Evolutionary conservation across 2,888 invertebrate genomes (phyloP), one percentile per base, ranked within the genome.

Genomic region (Biston betularia): DNA sequence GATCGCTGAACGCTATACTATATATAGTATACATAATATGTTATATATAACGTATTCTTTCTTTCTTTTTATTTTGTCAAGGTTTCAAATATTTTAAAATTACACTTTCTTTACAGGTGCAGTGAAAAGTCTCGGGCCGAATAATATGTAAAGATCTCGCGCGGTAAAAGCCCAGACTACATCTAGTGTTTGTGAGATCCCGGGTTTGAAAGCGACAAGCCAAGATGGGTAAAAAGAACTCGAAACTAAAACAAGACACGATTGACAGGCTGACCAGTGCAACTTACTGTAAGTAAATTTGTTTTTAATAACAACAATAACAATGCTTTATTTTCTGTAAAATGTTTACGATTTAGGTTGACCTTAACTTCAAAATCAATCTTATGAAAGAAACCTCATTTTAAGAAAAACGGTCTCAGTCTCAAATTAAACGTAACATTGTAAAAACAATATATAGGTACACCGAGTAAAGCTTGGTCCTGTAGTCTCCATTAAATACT

Each of bases 201-300:
- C 69, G 73, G 71, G 68, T 64, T 68, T 60, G 75, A 54, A 66
- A 62, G 68, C 74, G 54, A 68, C 49, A 68, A 81, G 78, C 78
- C 77, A 95, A 94, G 82, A 98, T 98, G 98, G 98, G 98, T 85
- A 98, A 98, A 95, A 98, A 98, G 94, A 98, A 98, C 88, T 98
- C 98, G 66, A 98, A 98, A 95, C 96, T 98, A 92, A 98, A 98
- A 95, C 97, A 97, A 90, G 98, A 98, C 89, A 98, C 98, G 81
- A 98, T 98, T 88, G 97, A 98, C 91, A 96, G 97, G 79, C 95
- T 98, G 78, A 98, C 98, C 77, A 97, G 96, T 75, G 98, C 97
- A 81, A 98, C 98, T 75, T 98, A 98, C 94, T 98, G 98, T 98
- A 92, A 98, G 98, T 92, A 86, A 68, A 34, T 52, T 57, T 35